A percentile compares a stretch with the other conserved stretches of the same genome.
phyloP scores from a whole-genome alignment of 2,797 vertebrate genomes.

The Odontamblyopus lacepedii region DNA sequence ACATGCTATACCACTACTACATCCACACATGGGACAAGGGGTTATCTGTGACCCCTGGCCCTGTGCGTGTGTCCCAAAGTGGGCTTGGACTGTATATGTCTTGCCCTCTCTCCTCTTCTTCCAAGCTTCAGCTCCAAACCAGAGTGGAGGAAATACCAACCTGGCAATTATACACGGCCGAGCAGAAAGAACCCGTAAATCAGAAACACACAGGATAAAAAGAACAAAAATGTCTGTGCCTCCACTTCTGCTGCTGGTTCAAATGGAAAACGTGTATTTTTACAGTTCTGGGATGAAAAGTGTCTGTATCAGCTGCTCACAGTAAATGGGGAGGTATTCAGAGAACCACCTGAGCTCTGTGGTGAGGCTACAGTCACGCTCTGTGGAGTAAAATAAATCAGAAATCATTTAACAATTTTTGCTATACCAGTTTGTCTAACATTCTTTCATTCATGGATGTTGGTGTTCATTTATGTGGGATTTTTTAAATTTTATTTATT shows the following conservation, averaged over 20 bases:
- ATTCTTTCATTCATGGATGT: no score
- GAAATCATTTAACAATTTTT: not conserved
- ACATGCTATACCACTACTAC: conserved; percentile 32
- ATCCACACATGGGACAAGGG: conserved; percentile 12
- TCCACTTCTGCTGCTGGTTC: conserved; percentile 12
- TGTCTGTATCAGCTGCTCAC: conserved; percentile 2
- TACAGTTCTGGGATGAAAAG: not conserved
- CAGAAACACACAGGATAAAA: conserved; percentile 24
- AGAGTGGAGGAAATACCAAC: conserved; percentile 66
- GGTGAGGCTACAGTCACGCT: not conserved
- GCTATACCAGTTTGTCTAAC: not conserved
- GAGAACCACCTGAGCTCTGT: not conserved
- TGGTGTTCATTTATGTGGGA: no score
- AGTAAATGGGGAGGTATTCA: conserved; percentile 4
- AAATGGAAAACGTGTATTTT: conserved; percentile 2
- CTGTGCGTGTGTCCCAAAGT: conserved; percentile 11
- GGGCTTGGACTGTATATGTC: conserved; percentile 30
- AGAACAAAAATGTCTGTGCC: conserved; percentile 1
- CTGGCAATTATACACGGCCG: conserved; percentile 55
- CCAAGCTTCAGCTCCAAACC: conserved; percentile 11
- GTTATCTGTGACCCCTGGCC: conserved; percentile 25
- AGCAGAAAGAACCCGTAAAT: conserved; percentile 28
- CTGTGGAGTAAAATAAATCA: not conserved
- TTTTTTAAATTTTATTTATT: no score
- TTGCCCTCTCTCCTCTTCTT: not conserved